Evolutionary conservation across 2,797 vertebrate species (phyloP), one percentile per base, ranked within the genome.

Genomic region (Molossus alvarezi): DNA sequence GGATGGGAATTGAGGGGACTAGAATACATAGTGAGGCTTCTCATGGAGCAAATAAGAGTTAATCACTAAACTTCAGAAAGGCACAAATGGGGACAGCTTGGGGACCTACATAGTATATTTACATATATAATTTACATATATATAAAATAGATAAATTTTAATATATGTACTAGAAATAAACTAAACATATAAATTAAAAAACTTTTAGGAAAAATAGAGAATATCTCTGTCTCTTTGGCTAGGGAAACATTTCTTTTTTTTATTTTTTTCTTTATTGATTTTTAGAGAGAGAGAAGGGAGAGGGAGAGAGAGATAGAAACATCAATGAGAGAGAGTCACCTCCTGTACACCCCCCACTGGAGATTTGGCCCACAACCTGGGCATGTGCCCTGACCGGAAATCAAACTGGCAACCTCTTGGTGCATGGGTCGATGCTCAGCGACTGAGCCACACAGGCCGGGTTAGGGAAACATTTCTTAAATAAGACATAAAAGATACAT

Each of bases 131-230:
- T 64, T 33, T 65, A 53, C 33, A 55, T 51, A 53, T 37, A 20
- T 65, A 27, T 27, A 17, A 72, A 60, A 60, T 72, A 51, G n/a
- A 27, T 81, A 37, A 37, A 81, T 72, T 51, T 37, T 57, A 75
- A 53, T 48, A 45, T 69, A 53, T 9, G 48, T 69, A 21, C 11
- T 51, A 45, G 80, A 77, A 90, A 58, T 76, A 84, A 58, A 60
- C 13, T 29, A 92, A 92, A 72, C 65, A 80, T 93, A 14, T 73
- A 85, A 72, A 67, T 67, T 67, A 33, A 9, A 67, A 87, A 93
- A 73, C 4, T 53, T 71, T 80, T 64, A 64, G 45, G 72, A 77
- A 95, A 88, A 84, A 55, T 53, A 85, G 41, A 33, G 8, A 85
- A 9, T 76, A 65, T 53, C 48, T 85, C 13, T 33, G 18, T 73